Evolutionary conservation across 2,113 vertebrate genomes (phyloP).

Genomic region (Oryctolagus cuniculus): mOryCun1.1 NC_091437.1:9936001-9936500

Average conservation of each 20-base stretch:
- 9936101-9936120: too few relatives aligned
- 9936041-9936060: too few relatives aligned
- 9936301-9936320: background rate
- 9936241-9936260: background rate
- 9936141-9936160: too few relatives aligned
- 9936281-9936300: background rate
- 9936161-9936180: background rate
- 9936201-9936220: background rate
- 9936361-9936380: background rate
- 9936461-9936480: background rate
- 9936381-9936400: background rate
- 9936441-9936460: background rate
- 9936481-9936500: background rate
- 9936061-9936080: too few relatives aligned
- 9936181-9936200: background rate
- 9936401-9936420: background rate
- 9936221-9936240: background rate
- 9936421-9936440: background rate
- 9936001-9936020: too few relatives aligned
- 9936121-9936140: too few relatives aligned
- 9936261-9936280: background rate
- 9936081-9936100: too few relatives aligned
- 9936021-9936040: too few relatives aligned
- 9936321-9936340: slow-evolving; percentile 9
- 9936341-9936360: background rate